Conservation (phyloP, 2,888 invertebrate genomes). For the Apotomis betuletana region DNA sequence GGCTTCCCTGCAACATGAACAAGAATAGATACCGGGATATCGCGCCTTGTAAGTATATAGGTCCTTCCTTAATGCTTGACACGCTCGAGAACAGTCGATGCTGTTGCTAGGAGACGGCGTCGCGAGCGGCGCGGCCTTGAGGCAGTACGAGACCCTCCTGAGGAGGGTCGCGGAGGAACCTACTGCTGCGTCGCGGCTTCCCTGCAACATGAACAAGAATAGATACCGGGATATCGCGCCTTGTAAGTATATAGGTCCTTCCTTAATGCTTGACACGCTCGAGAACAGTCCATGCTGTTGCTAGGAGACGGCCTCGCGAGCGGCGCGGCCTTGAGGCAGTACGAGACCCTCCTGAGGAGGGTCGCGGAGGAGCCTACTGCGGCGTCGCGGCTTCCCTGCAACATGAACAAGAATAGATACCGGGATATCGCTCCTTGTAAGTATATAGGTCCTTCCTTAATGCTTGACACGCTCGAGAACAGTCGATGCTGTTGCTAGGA, state of each 20-base stretch:
- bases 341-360: conserved; percentile 95
- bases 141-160: conserved; percentile 96
- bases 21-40: conserved; percentile 99
- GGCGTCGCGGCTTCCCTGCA: conserved; percentile 90
- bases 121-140: conserved; percentile 87
- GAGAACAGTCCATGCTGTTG: neutral
- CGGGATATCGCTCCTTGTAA: conserved; percentile 93
- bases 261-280: no score
- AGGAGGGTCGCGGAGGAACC: conserved; percentile 94
- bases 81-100: neutral
- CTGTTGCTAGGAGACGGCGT: neutral
- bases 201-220: conserved; percentile 95
- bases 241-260: no score
- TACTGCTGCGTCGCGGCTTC: conserved; percentile 88
- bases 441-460: no score
- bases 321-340: conserved; percentile 94
- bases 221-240: conserved; percentile 98
- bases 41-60: conserved; percentile 84
- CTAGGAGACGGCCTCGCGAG: no score
- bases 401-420: conserved; percentile 97
- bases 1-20: conserved; percentile 90
- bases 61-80: no score
- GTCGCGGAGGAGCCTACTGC: conserved; percentile 93
- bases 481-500: neutral
- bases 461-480: neutral